Conservation (phyloP, 1,140 invertebrate species). For the Plodia interpunctella region DNA sequence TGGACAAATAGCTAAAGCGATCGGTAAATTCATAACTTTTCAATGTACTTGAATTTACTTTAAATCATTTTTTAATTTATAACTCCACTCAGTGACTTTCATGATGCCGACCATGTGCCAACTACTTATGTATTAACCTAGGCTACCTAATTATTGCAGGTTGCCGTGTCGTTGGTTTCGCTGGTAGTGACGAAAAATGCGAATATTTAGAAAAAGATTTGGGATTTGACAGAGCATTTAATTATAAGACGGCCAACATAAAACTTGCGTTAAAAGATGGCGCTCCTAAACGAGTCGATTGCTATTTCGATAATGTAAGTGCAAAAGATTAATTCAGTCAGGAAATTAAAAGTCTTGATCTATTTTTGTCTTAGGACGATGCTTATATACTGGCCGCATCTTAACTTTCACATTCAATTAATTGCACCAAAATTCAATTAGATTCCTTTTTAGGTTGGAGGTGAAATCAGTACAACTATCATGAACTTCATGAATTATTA, state of each 20-base stretch:
- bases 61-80: slow-evolving; percentile 15
- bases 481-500: slow-evolving; percentile 80
- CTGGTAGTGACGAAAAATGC: slow-evolving; percentile 80
- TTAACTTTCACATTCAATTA: no score
- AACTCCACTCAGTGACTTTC: no score
- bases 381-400: no score
- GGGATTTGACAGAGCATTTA: slow-evolving; percentile 80
- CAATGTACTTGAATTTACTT: no score
- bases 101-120: no score
- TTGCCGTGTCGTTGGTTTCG: slow-evolving; percentile 78
- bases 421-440: no score
- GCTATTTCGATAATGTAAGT: slow-evolving; percentile 86
- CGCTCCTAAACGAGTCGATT: slow-evolving; percentile 83
- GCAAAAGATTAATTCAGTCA: no score
- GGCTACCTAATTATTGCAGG: slow-evolving; percentile 69
- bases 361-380: no score
- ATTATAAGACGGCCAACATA: slow-evolving; percentile 79
- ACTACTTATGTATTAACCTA: no score
- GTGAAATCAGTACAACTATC: slow-evolving; percentile 79
- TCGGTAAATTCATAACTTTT: no score
- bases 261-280: slow-evolving; percentile 75
- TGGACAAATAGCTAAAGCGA: slow-evolving; percentile 80
- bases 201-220: slow-evolving; percentile 79
- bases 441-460: slow-evolving; percentile 80
- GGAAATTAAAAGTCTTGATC: no score